Evolutionary conservation across 2,113 vertebrate genomes (phyloP), one percentile per base, ranked within the genome.

Genomic region (Geococcyx californianus): DNA sequence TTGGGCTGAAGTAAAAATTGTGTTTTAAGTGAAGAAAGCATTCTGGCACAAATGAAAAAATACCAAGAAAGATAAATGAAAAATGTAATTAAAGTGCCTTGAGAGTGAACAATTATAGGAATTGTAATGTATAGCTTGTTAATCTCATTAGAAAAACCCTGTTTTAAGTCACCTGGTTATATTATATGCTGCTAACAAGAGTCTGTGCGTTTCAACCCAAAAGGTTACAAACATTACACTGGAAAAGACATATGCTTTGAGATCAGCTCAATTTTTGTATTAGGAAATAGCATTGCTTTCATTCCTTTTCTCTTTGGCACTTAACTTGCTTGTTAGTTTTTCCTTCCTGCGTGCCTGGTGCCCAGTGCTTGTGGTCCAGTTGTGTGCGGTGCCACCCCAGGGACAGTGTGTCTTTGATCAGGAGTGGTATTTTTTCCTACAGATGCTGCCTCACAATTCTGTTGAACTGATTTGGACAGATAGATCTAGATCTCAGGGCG

Each of bases 41-140:
- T 92, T 90, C 86, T 92, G 91, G 79, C n/a, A 79, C 56, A 81
- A 88, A 81, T 92, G 20, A 88, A 79, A 83, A 94, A 92, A 88
- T 94, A 76, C 62, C 49, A 17, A 34, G 51, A 13, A 92, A 90
- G 91, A 91, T 63, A 89, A 89, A 95, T 82, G 85, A 94, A 86
- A 87, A 80, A 60, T 69, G 81, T 89, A 82, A 91, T 94, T 91
- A 82, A 94, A 87, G 83, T 89, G 38, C 74, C 82, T 94, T 55
- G 6, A 93, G 56, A 36, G 16, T 89, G 77, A 87, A 91, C 42
- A 49, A 42, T 75, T 64, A 52, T 40, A 74, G 49, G 59, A 83
- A 83, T 78, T 76, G 69, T 79, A 92, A 94, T 66, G 42, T 49
- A 82, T 69, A 83, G 26, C 23, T 95, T 92, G 90, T 44, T 91